Evolutionary conservation across 1,140 invertebrate species (phyloP).

Genomic region (Radopholus similis): DNA sequence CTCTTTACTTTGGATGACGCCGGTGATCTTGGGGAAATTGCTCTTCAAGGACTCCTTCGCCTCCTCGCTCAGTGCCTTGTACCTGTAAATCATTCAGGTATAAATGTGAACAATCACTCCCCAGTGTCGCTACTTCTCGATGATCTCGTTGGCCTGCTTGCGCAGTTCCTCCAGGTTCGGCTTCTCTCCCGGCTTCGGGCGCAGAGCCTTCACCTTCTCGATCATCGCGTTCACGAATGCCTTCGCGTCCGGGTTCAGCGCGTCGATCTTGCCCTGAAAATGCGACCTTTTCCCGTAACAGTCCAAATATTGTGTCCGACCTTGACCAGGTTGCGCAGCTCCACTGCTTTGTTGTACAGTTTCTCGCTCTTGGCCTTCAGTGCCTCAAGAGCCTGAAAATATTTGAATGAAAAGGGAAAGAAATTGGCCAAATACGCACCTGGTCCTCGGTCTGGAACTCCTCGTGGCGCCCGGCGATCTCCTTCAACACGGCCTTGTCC

Average conservation of each 20-base stretch:
- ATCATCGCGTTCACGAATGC: slow-evolving; percentile 42
- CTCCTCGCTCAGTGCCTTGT: slow-evolving; percentile 36
- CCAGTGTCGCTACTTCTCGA: slow-evolving; percentile 27
- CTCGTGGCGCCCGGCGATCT: slow-evolving; percentile 38
- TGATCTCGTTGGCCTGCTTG: slow-evolving; percentile 28
- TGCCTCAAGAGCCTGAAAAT: slow-evolving; percentile 42
- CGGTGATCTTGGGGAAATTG: slow-evolving; percentile 45
- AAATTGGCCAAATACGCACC: slow-evolving; percentile 20
- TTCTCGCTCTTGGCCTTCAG: slow-evolving; percentile 48
- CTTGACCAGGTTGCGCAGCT: slow-evolving; percentile 39
- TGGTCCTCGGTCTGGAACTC: slow-evolving; percentile 32
- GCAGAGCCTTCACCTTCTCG: slow-evolving; percentile 36
- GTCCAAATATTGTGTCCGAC: slow-evolving; percentile 16
- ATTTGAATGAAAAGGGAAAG: not conserved
- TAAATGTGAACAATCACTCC: not conserved
- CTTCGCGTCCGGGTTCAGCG: slow-evolving; percentile 39
- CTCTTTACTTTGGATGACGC: slow-evolving; percentile 43
- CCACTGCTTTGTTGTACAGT: slow-evolving; percentile 28
- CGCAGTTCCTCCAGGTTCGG: slow-evolving; percentile 43
- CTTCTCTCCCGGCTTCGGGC: slow-evolving; percentile 43
- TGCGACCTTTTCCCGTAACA: not conserved
- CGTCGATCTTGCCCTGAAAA: slow-evolving; percentile 20
- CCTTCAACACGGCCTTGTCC: slow-evolving; percentile 44
- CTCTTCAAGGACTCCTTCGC: slow-evolving; percentile 38
- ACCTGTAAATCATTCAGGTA: slow-evolving; percentile 10